These are phyloP conservation scores for Pimephales promelas DNA, from an alignment of 2,113 vertebrate species.

Conservation along the genomic window DNA sequence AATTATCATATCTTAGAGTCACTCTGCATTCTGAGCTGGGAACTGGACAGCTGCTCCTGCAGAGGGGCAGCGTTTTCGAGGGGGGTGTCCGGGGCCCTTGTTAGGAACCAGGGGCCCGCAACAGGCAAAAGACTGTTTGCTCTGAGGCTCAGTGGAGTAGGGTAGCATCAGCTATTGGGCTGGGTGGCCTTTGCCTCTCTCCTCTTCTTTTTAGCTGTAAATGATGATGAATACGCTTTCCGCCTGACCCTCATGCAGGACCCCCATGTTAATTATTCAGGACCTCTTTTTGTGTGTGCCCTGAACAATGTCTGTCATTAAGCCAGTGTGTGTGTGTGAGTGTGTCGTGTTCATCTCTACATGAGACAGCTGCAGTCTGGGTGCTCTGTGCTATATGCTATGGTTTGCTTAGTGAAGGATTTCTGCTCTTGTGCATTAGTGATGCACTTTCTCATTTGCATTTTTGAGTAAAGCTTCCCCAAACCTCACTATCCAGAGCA, in stretches of 20 bases:
- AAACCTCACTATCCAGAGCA: neutral
- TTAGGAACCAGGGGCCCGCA: conserved; percentile 59
- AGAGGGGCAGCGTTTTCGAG: conserved; percentile 35
- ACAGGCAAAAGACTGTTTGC: conserved; percentile 66
- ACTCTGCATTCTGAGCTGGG: conserved; percentile 65
- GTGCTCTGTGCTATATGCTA: neutral
- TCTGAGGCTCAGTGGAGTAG: conserved; percentile 56
- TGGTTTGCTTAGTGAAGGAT: conserved; percentile 22
- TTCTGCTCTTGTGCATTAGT: neutral
- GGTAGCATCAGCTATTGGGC: conserved; percentile 60
- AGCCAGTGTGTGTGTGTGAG: conserved; percentile 73
- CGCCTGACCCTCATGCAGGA: conserved; percentile 75
- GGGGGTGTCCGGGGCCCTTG: conserved; percentile 59
- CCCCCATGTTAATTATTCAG: conserved; percentile 77
- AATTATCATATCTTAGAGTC: conserved; percentile 59
- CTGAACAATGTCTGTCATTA: conserved; percentile 81
- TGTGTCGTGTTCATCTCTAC: conserved; percentile 37
- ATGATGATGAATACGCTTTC: conserved; percentile 83
- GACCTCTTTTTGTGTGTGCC: conserved; percentile 77
- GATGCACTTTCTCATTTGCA: neutral
- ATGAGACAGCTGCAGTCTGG: conserved; percentile 55
- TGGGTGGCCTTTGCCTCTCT: conserved; percentile 39
- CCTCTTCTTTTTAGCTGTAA: conserved; percentile 64
- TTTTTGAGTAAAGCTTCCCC: neutral
- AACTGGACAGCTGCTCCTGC: conserved; percentile 73